Percentiles rank a stretch among this genome's conserved stretches.
phyloP scores from a whole-genome alignment of 2,797 vertebrate species.

The Liasis olivaceus region DNA sequence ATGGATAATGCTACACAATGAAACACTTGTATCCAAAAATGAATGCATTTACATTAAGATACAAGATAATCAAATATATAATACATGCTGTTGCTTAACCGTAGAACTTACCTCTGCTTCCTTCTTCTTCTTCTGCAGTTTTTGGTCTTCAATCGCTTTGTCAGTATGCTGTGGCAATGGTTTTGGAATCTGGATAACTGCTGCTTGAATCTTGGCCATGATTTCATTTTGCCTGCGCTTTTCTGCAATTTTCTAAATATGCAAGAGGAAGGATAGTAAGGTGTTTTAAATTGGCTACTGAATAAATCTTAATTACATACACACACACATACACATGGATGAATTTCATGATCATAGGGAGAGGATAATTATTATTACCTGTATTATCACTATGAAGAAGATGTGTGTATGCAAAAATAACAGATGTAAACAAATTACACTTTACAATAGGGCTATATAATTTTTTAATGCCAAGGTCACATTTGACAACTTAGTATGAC shows the following conservation, averaged over 20 bases:
- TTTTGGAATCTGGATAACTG: constrained; percentile 79
- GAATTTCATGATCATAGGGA: background rate
- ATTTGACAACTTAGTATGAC: background rate
- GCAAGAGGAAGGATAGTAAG: constrained; percentile 36
- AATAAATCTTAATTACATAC: background rate
- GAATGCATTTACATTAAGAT: background rate
- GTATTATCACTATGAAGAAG: background rate
- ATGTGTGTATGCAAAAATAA: background rate
- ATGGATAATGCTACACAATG: background rate
- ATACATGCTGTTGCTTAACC: background rate
- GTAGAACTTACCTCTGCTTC: constrained; percentile 81
- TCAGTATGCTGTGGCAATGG: constrained; percentile 70
- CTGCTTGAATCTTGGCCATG: constrained; percentile 75
- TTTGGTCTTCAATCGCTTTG: constrained; percentile 74
- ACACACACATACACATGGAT: too few relatives aligned
- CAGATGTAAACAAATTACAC: background rate
- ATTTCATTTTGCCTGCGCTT: constrained; percentile 78
- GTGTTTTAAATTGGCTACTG: constrained; percentile 18
- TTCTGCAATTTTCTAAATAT: constrained; percentile 69
- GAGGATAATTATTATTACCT: background rate
- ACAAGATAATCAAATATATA: background rate
- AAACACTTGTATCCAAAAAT: background rate
- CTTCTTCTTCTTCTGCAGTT: constrained; percentile 74
- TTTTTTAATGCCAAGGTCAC: background rate
- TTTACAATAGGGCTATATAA: background rate